A percentile compares a stretch with the other conserved stretches of the same genome.
These are phyloP conservation scores for Tenthredo amoena DNA, from an alignment of 2,888 invertebrate genomes.

Conservation along the genomic window DNA sequence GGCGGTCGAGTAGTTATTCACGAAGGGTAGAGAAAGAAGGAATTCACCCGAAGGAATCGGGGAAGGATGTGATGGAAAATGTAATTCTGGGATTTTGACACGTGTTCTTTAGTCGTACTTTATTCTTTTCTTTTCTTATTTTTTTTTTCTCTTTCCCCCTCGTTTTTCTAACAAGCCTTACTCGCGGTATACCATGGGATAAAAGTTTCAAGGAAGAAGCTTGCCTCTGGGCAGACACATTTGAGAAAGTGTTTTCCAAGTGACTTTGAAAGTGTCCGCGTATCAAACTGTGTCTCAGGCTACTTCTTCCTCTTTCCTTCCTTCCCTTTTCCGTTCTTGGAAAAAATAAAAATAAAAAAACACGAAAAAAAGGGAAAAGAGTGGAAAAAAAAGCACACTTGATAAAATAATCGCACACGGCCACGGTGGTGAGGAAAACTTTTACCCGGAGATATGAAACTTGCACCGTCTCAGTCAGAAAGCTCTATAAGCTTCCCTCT, in stretches of 20 bases:
- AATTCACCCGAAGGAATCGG: not conserved
- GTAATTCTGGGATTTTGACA: not conserved
- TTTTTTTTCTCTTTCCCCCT: not conserved
- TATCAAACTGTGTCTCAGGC: conserved; percentile 34
- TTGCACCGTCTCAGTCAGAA: not conserved
- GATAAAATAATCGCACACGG: conserved; percentile 38
- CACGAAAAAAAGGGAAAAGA: conserved; percentile 10
- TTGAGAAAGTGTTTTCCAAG: conserved; percentile 66
- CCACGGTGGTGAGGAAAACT: not conserved
- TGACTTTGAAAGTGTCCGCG: conserved; percentile 69
- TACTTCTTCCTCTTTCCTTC: conserved; percentile 4
- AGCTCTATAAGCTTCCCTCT: not conserved
- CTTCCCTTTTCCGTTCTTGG: not conserved
- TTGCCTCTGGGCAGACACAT: conserved; percentile 27
- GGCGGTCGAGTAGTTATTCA: not conserved
- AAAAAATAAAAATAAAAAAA: conserved; percentile 44
- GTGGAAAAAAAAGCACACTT: not conserved
- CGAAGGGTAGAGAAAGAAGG: not conserved
- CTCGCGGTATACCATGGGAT: not conserved
- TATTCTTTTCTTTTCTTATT: not conserved
- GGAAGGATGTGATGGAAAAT: not conserved
- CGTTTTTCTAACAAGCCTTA: not conserved
- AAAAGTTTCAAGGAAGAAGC: not conserved
- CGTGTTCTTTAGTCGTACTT: not conserved
- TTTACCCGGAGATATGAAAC: not conserved